These are phyloP conservation scores for Sebastes kiyomatsui DNA, from an alignment of 2,797 vertebrate genomes.

Conservation along the genomic window DNA sequence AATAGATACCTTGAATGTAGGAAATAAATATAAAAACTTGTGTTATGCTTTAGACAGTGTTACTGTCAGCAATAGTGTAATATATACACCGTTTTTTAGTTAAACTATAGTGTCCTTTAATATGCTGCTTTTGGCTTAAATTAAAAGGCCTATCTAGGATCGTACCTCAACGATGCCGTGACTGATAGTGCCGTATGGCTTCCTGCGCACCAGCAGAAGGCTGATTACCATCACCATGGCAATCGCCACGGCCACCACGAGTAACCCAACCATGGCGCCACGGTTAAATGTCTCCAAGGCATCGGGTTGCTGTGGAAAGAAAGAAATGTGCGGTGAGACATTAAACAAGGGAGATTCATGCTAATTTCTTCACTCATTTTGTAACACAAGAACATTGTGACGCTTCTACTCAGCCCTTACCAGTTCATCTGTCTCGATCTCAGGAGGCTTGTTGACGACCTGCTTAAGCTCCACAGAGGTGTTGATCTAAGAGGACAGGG, in stretches of 20 bases:
- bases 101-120: background rate
- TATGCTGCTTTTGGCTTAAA: background rate
- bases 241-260: conserved; percentile 91
- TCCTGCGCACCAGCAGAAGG: conserved; percentile 90
- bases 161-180: conserved; percentile 94
- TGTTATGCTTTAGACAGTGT: background rate
- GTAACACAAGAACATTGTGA: background rate
- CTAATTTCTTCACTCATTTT: background rate
- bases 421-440: conserved; percentile 92
- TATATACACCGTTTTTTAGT: background rate
- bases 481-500: conserved; percentile 80
- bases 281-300: conserved; percentile 90
- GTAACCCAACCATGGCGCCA: conserved; percentile 90
- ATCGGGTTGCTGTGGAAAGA: conserved; percentile 85
- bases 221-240: conserved; percentile 92
- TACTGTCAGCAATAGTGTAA: background rate
- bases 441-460: conserved; percentile 87
- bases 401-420: conserved; percentile 71
- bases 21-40: background rate
- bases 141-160: conserved; percentile 1
- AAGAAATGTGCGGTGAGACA: background rate
- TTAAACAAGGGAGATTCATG: background rate
- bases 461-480: conserved; percentile 87
- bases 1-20: background rate
- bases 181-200: conserved; percentile 93